Evolutionary conservation across 2,797 vertebrate species (phyloP).

Genomic region (Epinephelus awoara): DNA sequence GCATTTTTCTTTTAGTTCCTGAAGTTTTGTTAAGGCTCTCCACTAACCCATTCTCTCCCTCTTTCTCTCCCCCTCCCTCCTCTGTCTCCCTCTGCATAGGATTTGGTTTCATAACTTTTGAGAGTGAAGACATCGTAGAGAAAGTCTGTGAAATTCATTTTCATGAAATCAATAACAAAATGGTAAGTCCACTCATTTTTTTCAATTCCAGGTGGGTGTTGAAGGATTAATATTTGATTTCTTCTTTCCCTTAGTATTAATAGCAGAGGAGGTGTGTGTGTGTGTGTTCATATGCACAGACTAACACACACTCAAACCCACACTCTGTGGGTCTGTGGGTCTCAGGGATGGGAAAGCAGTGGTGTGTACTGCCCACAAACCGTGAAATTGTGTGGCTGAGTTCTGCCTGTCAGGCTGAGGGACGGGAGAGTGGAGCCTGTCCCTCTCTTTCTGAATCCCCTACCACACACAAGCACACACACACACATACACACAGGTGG

Average conservation of each 20-base stretch:
- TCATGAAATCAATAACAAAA: constrained; percentile 99
- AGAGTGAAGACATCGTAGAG: constrained; percentile 99
- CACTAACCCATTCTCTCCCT: constrained; percentile 67
- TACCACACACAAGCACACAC: constrained; percentile 32
- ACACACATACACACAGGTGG: constrained; percentile 66
- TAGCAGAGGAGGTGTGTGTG: constrained; percentile 55
- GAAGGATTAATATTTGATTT: constrained; percentile 88
- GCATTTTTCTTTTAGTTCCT: constrained; percentile 64
- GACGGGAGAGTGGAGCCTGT: constrained; percentile 80
- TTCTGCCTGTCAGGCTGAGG: constrained; percentile 83
- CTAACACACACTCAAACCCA: constrained; percentile 48
- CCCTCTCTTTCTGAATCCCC: constrained; percentile 73
- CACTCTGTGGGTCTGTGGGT: constrained; percentile 67
- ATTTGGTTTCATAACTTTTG: constrained; percentile 99
- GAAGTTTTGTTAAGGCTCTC: constrained; percentile 66
- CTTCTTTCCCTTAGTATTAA: constrained; percentile 79
- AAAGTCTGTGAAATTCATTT: constrained; percentile 99
- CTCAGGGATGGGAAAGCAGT: constrained; percentile 77
- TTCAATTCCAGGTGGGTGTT: constrained; percentile 78
- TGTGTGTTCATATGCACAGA: constrained; percentile 60
- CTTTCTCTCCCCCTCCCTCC: constrained; percentile 45
- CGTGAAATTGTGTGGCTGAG: constrained; percentile 88
- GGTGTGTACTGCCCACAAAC: constrained; percentile 84
- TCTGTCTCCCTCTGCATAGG: constrained; percentile 86
- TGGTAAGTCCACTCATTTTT: constrained; percentile 92